These are phyloP conservation scores for Xenopus borealis DNA, from an alignment of 2,113 vertebrate species.

Conservation along the genomic window DNA sequence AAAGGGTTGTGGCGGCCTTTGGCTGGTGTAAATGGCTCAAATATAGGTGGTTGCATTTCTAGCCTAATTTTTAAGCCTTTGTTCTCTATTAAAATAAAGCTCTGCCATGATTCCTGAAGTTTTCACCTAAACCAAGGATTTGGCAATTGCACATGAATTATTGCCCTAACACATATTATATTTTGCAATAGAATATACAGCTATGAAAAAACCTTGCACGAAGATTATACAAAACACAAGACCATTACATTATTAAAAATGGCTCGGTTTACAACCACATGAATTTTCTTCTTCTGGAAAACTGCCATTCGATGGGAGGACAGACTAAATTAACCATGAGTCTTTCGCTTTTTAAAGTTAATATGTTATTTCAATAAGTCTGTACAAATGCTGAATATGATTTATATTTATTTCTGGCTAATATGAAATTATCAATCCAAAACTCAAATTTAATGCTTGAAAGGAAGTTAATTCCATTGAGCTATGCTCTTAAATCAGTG, in stretches of 20 bases:
- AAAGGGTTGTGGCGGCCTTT: too few relatives aligned
- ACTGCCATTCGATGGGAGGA: constrained; percentile 11
- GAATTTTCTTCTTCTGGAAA: constrained; percentile 14
- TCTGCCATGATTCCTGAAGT: too few relatives aligned
- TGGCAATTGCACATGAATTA: too few relatives aligned
- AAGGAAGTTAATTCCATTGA: constrained; percentile 37
- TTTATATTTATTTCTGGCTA: constrained; percentile 37
- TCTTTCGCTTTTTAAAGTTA: constrained; percentile 34
- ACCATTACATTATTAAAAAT: neutral
- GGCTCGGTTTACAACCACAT: neutral
- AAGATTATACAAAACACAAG: neutral
- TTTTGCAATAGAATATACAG: neutral
- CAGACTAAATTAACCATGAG: constrained; percentile 30
- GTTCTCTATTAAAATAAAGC: too few relatives aligned
- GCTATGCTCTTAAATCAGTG: constrained; percentile 36
- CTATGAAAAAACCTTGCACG: too few relatives aligned
- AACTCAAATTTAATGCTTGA: constrained; percentile 43
- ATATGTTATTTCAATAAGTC: constrained; percentile 37
- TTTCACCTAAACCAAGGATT: too few relatives aligned
- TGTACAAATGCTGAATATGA: constrained; percentile 32
- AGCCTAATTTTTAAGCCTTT: too few relatives aligned
- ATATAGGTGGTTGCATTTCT: too few relatives aligned
- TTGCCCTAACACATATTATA: neutral
- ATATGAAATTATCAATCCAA: constrained; percentile 45
- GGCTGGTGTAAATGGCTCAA: too few relatives aligned